These are phyloP conservation scores for Amblyteles armatorius DNA, from an alignment of 2,888 invertebrate genomes.

Conservation along the genomic window DNA sequence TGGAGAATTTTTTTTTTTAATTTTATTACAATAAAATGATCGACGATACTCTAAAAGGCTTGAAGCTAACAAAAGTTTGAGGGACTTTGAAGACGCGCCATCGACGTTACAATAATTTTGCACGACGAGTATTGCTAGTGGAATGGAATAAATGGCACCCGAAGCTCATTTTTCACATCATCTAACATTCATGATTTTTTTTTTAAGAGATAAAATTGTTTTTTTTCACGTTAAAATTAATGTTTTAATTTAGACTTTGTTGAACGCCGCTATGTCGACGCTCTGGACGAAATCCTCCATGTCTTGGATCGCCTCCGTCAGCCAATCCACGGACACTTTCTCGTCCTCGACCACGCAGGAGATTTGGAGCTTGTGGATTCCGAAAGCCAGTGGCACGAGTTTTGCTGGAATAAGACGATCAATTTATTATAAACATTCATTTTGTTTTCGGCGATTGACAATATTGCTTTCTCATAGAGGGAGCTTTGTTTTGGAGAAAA, in stretches of 20 bases:
- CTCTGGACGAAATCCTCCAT: slow-evolving; percentile 95
- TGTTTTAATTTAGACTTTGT: slow-evolving; percentile 90
- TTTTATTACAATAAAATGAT: slow-evolving; percentile 17
- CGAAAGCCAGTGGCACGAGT: slow-evolving; percentile 95
- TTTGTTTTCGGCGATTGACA: background rate
- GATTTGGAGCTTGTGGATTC: slow-evolving; percentile 96
- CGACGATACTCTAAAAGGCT: slow-evolving; percentile 22
- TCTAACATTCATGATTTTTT: slow-evolving; percentile 22
- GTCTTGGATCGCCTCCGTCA: slow-evolving; percentile 94
- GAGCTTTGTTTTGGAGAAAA: too few species aligned
- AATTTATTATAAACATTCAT: slow-evolving; percentile 3
- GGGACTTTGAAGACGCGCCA: background rate
- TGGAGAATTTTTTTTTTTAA: background rate
- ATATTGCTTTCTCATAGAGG: too few species aligned
- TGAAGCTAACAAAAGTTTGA: slow-evolving; percentile 31
- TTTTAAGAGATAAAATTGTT: slow-evolving; percentile 4
- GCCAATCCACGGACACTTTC: slow-evolving; percentile 95
- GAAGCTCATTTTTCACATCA: slow-evolving; percentile 68
- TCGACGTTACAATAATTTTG: slow-evolving; percentile 15
- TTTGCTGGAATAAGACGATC: slow-evolving; percentile 87
- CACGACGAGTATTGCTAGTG: slow-evolving; percentile 73
- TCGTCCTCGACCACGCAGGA: slow-evolving; percentile 97
- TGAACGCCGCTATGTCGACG: slow-evolving; percentile 97
- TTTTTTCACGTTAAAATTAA: slow-evolving; percentile 20
- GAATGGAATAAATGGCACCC: slow-evolving; percentile 77